These are phyloP conservation scores for Montipora capitata DNA, from an alignment of 92 coral and sea anemone species.

Conservation along the genomic window DNA sequence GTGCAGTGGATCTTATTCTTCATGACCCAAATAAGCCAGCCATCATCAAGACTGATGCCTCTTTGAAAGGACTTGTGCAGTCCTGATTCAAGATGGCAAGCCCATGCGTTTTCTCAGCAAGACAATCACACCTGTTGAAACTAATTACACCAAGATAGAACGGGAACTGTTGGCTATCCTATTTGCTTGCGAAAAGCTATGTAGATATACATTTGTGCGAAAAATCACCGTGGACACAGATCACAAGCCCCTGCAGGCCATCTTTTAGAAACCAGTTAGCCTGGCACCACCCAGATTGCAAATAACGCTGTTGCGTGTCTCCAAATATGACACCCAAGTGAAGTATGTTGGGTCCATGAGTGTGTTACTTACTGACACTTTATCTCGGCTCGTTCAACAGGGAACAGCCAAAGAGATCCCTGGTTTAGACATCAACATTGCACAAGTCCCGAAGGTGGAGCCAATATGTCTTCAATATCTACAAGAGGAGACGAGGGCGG, in stretches of 20 bases:
- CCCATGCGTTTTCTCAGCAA: conserved; percentile 76
- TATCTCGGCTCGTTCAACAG: conserved; percentile 64
- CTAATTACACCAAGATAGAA: conserved; percentile 81
- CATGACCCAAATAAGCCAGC: conserved; percentile 68
- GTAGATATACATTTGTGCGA: conserved; percentile 75
- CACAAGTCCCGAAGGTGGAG: conserved; percentile 76
- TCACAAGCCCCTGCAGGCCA: conserved; percentile 79
- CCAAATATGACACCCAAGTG: conserved; percentile 63
- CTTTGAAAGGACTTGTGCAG: conserved; percentile 68
- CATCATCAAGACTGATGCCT: conserved; percentile 69
- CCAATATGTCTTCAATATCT: conserved; percentile 62
- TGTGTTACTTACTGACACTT: conserved; percentile 66
- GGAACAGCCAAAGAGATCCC: conserved; percentile 58
- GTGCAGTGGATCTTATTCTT: conserved; percentile 64
- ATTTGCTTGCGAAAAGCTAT: conserved; percentile 78
- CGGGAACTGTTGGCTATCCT: conserved; percentile 76
- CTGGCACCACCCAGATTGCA: conserved; percentile 70
- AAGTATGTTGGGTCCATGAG: conserved; percentile 65
- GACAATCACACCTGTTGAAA: conserved; percentile 75
- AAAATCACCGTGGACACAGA: conserved; percentile 61
- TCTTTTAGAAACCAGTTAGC: conserved; percentile 75
- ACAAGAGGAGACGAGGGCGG: conserved; percentile 65
- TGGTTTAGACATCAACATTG: conserved; percentile 73
- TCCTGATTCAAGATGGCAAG: conserved; percentile 68
- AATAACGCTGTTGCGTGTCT: conserved; percentile 71